Base-by-base conservation (phyloP, 2,888 invertebrate genomes). In the Arge pagana region DNA sequence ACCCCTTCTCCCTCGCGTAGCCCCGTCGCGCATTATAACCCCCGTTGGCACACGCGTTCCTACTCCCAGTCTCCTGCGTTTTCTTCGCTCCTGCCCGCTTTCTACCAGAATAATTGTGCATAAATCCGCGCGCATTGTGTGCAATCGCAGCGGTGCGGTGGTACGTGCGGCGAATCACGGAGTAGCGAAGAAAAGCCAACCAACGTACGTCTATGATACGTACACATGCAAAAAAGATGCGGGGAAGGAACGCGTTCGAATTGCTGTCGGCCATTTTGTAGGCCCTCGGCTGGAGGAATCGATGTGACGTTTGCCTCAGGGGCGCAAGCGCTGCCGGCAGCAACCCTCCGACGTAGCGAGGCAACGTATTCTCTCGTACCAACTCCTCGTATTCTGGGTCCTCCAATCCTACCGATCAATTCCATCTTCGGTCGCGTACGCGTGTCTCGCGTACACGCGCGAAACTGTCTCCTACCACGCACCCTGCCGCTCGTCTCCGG, bases 271-370 rank as follows among this genome's bases (percentile, higher is more conserved):
- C 76, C 76, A 76, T 76, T 76, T 76, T 76, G 76, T 75, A 76
- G 75, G 75, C 76, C 74, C 71, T 74, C 75, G n/a, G 70, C 74
- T 71, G 70, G 71, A 72, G 75, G 76, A 76, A 76, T 76, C 76
- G 74, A 76, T 76, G 76, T 73, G 75, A 71, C 71, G 75, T 76
- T 66, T n/a, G 75, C 74, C 76, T 64, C 68, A 72, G 75, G 75
- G 71, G 74, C 76, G 76, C 75, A 75, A 76, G 76, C 76, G 76
- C 75, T 67, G 65, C 66, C 57, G 71, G 71, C 68, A 59, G 64
- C 64, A 59, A 64, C 64, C 69, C 67, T 68, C 68, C 41, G 45
- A 42, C 66, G 58, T 61, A 56, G 48, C 63, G 55, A 64, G 65
- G 63, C 65, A 63, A 64, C 3, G 60, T 64, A 67, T 57, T 57